Conservation (phyloP, 2,797 vertebrate genomes). For the Poecilia wingei region DNA sequence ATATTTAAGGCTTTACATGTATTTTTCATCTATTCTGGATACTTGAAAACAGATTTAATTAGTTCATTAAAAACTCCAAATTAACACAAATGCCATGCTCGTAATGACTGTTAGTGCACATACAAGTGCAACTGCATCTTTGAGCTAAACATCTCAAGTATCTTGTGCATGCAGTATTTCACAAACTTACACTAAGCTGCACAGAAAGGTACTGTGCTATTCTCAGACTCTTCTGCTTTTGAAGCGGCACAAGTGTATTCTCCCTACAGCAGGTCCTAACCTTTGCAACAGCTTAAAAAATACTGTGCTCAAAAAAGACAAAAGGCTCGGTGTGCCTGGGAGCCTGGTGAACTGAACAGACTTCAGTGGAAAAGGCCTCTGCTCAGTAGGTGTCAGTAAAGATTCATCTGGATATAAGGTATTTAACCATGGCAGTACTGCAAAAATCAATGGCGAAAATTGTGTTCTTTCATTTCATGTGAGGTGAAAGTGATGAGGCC, state of each 20-base stretch:
- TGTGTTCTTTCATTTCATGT: neutral
- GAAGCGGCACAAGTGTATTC: conserved; percentile 34
- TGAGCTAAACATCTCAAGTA: neutral
- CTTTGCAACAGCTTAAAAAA: conserved; percentile 64
- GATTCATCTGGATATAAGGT: neutral
- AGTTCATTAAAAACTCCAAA: neutral
- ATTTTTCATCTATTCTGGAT: neutral
- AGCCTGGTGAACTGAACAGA: conserved; percentile 52
- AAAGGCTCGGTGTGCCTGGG: conserved; percentile 54
- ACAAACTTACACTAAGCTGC: conserved; percentile 42
- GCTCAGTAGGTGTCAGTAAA: conserved; percentile 24
- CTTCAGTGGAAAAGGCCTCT: conserved; percentile 52
- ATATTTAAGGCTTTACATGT: neutral
- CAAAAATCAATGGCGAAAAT: neutral
- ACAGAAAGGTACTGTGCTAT: conserved; percentile 1
- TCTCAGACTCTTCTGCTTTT: conserved; percentile 32
- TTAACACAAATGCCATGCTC: neutral
- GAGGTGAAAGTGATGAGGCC: neutral
- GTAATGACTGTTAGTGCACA: neutral
- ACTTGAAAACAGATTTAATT: neutral
- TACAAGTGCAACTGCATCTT: neutral
- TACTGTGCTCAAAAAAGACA: conserved; percentile 55
- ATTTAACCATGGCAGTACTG: neutral
- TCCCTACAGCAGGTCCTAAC: conserved; percentile 59
- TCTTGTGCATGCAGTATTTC: conserved; percentile 3